A percentile compares a stretch with the other conserved stretches of the same genome.
These are phyloP conservation scores for Phyllostomus hastatus DNA, from an alignment of 2,113 vertebrate species.

Conservation along the genomic window DNA sequence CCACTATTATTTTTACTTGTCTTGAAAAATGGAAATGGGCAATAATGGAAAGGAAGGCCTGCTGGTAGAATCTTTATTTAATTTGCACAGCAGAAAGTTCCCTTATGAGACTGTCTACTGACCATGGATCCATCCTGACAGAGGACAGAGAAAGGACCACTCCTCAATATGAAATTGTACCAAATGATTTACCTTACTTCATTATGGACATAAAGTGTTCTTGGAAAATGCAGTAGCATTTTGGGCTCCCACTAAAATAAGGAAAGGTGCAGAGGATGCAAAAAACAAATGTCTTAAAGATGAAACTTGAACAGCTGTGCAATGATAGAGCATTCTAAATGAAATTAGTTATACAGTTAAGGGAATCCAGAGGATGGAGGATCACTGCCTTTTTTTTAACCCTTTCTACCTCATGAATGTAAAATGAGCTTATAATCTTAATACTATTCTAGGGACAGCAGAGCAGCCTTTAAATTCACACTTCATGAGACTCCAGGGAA, in stretches of 20 bases:
- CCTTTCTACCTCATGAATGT: slow-evolving; percentile 83
- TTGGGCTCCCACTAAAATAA: slow-evolving; percentile 61
- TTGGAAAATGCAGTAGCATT: slow-evolving; percentile 53
- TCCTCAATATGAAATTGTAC: neutral
- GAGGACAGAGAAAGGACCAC: neutral
- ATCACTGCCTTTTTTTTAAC: slow-evolving; percentile 77
- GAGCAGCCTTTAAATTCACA: slow-evolving; percentile 81
- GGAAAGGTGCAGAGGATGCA: slow-evolving; percentile 67
- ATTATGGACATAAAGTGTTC: neutral
- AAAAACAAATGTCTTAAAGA: slow-evolving; percentile 72
- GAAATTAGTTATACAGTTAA: slow-evolving; percentile 83
- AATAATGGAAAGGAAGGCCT: neutral
- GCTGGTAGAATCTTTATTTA: neutral
- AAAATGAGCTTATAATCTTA: slow-evolving; percentile 86
- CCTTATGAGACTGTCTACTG: neutral
- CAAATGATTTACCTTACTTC: neutral
- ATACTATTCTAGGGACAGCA: slow-evolving; percentile 81
- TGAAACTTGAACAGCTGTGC: slow-evolving; percentile 71
- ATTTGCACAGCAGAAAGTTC: neutral
- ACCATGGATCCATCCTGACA: neutral
- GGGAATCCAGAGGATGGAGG: slow-evolving; percentile 78
- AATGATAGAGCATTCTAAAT: slow-evolving; percentile 81
- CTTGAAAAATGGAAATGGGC: slow-evolving; percentile 44
- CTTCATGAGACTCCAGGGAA: slow-evolving; percentile 85
- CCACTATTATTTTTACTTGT: slow-evolving; percentile 61